These are phyloP conservation scores for Macrosoma leucophasiata DNA, from an alignment of 2,888 invertebrate genomes.

Conservation along the genomic window DNA sequence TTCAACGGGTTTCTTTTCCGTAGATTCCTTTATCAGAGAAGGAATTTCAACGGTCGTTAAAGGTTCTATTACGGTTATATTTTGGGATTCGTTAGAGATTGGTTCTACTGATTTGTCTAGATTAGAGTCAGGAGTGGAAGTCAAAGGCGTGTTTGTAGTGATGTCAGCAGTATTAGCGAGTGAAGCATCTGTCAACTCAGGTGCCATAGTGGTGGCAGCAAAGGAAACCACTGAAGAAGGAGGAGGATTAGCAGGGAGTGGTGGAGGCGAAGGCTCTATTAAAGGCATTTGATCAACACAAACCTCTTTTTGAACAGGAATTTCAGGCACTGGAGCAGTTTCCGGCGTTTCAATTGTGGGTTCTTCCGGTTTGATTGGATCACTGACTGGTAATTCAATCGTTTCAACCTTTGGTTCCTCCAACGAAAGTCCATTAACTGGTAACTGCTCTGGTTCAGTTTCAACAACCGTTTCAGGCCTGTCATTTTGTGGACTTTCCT, in stretches of 20 bases:
- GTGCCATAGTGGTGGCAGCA: conserved; percentile 81
- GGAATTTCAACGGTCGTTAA: conserved; percentile 9
- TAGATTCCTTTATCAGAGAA: conserved; percentile 8
- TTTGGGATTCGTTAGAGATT: conserved; percentile 27
- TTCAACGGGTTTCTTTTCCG: conserved; percentile 7
- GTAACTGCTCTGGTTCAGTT: conserved; percentile 51
- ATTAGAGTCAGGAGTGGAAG: conserved; percentile 40
- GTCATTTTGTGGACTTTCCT: conserved; percentile 34
- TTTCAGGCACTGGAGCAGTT: conserved; percentile 57
- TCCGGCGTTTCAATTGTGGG: conserved; percentile 46
- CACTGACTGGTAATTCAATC: conserved; percentile 36
- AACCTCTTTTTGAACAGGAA: conserved; percentile 69
- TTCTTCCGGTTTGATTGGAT: conserved; percentile 51
- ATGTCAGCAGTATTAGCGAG: conserved; percentile 56
- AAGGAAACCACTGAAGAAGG: conserved; percentile 85
- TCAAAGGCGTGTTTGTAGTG: conserved; percentile 43
- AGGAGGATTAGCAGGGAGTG: conserved; percentile 83
- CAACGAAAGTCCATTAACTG: conserved; percentile 58
- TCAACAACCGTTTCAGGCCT: conserved; percentile 40
- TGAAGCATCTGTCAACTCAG: conserved; percentile 62
- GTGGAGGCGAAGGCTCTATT: conserved; percentile 81
- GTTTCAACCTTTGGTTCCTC: conserved; percentile 49
- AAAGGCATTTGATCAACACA: conserved; percentile 76
- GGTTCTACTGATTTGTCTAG: conserved; percentile 31
- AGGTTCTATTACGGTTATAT: conserved; percentile 8